Evolutionary conservation across 2,113 vertebrate genomes (phyloP).

Genomic region (Geococcyx californianus): DNA sequence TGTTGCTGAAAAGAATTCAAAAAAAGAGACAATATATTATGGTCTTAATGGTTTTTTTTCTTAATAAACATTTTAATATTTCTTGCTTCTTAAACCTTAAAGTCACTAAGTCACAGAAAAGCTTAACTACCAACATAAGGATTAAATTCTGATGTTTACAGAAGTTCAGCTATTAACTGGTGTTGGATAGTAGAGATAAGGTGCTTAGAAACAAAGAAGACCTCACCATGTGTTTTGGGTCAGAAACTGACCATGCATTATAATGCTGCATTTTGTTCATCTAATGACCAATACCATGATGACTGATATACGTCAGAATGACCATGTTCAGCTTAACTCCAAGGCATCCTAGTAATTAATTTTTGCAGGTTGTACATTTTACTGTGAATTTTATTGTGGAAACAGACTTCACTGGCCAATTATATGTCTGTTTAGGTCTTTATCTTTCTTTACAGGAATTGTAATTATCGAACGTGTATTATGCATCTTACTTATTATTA

Average conservation of each 20-base stretch:
- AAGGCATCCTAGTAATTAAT: not conserved
- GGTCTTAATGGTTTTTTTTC: not conserved
- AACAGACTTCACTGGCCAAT: not conserved
- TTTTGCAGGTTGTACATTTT: not conserved
- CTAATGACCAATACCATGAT: not conserved
- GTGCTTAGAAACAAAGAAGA: not conserved
- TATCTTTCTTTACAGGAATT: not conserved
- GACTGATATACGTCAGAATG: not conserved
- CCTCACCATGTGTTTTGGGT: fast-evolving
- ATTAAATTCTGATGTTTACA: not conserved
- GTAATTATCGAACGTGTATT: not conserved
- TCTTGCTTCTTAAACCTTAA: not conserved
- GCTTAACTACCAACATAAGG: not conserved
- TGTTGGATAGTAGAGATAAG: not conserved
- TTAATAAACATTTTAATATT: not conserved
- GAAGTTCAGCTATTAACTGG: not conserved
- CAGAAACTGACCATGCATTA: not conserved
- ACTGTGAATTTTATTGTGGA: not conserved
- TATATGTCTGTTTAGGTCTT: not conserved
- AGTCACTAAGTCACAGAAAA: not conserved
- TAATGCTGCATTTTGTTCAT: not conserved
- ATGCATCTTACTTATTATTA: not conserved
- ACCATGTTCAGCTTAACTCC: not conserved
- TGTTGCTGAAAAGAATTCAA: not conserved
- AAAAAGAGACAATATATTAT: not conserved